phyloP scores from a whole-genome alignment of 1,140 invertebrate genomes.

The Aphis gossypii region DNA sequence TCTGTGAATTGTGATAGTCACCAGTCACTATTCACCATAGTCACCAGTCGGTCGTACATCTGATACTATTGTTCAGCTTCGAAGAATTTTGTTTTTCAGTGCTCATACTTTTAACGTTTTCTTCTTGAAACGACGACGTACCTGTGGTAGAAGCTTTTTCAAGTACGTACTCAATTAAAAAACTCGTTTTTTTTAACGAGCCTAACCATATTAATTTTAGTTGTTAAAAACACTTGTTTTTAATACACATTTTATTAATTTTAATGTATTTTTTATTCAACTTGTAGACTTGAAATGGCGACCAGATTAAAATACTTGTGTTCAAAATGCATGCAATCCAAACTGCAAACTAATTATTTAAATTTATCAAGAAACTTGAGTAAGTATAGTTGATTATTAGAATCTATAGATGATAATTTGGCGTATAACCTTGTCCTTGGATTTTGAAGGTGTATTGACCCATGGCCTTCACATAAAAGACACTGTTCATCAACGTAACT shows the following conservation, averaged over 20 bases:
- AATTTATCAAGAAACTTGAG: constrained; percentile 32
- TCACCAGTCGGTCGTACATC: not conserved
- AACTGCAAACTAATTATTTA: constrained; percentile 40
- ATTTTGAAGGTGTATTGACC: not conserved
- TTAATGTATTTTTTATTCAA: not conserved
- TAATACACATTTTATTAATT: not conserved
- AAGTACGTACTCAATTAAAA: not conserved
- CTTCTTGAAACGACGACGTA: not conserved
- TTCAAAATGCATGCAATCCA: constrained; percentile 21
- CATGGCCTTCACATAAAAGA: constrained; percentile 8
- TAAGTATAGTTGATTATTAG: not conserved
- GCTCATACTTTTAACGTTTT: not conserved
- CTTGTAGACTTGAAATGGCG: not conserved
- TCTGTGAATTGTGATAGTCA: not conserved
- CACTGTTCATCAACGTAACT: constrained; percentile 17
- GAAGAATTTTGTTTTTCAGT: not conserved
- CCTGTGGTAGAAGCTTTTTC: not conserved
- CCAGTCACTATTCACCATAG: not conserved
- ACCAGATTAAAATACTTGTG: constrained; percentile 39
- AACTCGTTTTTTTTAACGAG: not conserved
- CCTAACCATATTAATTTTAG: not conserved
- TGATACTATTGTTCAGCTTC: not conserved
- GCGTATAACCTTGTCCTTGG: constrained; percentile 33
- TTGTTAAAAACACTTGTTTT: not conserved
- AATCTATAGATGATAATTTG: not conserved